Evolutionary conservation across 2,888 invertebrate genomes (phyloP).

Genomic region (Lepeophtheirus nordmannii): DNA sequence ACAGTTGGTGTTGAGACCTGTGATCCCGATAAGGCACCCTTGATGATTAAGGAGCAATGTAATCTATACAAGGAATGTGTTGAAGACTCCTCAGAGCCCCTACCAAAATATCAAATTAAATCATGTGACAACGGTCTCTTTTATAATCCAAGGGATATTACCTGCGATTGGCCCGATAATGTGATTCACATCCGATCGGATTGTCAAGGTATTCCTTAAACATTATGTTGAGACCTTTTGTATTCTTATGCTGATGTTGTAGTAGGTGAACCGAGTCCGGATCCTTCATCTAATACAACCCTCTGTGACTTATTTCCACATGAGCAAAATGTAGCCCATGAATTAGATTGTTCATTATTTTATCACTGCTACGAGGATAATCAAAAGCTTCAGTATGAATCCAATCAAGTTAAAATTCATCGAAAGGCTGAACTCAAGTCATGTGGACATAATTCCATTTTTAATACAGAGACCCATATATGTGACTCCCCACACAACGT

Average conservation of each 20-base stretch:
- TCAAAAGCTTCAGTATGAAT: slow-evolving; percentile 5
- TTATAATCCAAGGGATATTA: slow-evolving; percentile 48
- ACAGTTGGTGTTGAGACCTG: slow-evolving; percentile 31
- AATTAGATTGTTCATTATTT: slow-evolving; percentile 5
- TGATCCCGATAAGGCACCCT: slow-evolving; percentile 41
- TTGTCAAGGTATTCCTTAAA: slow-evolving; percentile 35
- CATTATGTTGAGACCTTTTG: neutral
- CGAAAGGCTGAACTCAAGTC: neutral
- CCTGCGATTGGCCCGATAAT: slow-evolving; percentile 48
- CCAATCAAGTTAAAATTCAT: neutral
- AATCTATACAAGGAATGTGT: slow-evolving; percentile 52
- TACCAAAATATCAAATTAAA: slow-evolving; percentile 43
- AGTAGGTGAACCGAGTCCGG: neutral
- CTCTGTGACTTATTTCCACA: neutral
- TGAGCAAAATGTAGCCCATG: slow-evolving; percentile 6
- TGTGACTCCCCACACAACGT: neutral
- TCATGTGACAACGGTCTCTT: slow-evolving; percentile 47
- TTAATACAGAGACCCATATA: neutral
- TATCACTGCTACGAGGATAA: neutral
- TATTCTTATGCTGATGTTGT: neutral
- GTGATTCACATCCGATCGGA: slow-evolving; percentile 46
- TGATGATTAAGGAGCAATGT: slow-evolving; percentile 49
- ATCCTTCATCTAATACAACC: neutral
- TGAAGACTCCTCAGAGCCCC: slow-evolving; percentile 33
- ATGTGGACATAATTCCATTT: neutral